Evolutionary conservation across 2,113 vertebrate species (phyloP).

Genomic region (Eolophus roseicapilla): DNA sequence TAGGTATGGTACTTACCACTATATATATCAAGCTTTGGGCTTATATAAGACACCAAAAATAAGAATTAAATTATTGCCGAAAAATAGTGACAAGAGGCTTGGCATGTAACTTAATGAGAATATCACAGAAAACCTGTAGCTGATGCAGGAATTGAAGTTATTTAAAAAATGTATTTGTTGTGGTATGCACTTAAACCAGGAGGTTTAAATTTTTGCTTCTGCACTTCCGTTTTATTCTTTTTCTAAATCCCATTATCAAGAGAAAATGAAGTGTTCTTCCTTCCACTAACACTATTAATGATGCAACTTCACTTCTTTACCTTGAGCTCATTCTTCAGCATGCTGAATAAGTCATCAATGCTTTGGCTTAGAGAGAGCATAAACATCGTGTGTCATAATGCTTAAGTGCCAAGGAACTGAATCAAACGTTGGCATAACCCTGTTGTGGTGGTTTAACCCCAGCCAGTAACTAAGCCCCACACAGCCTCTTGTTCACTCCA

Average conservation of each 20-base stretch:
- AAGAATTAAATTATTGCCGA: background rate
- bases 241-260: background rate
- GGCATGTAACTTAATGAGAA: background rate
- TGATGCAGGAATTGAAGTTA: background rate
- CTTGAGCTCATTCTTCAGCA: background rate
- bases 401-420: background rate
- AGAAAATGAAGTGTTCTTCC: background rate
- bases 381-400: background rate
- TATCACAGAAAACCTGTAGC: background rate
- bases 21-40: background rate
- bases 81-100: background rate
- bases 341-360: background rate
- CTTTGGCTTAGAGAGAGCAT: background rate
- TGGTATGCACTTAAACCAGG: background rate
- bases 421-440: background rate
- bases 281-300: background rate
- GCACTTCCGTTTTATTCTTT: background rate
- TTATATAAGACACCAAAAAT: background rate
- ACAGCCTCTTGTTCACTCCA: accelerated
- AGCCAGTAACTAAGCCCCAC: background rate
- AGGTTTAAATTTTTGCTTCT: background rate
- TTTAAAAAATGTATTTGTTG: background rate
- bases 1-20: background rate
- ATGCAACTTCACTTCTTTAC: background rate
- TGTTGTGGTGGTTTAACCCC: background rate